Evolutionary conservation across 2,888 invertebrate species (phyloP), one percentile per base, ranked within the genome.

Genomic region (Phanerotoma sp.): DNA sequence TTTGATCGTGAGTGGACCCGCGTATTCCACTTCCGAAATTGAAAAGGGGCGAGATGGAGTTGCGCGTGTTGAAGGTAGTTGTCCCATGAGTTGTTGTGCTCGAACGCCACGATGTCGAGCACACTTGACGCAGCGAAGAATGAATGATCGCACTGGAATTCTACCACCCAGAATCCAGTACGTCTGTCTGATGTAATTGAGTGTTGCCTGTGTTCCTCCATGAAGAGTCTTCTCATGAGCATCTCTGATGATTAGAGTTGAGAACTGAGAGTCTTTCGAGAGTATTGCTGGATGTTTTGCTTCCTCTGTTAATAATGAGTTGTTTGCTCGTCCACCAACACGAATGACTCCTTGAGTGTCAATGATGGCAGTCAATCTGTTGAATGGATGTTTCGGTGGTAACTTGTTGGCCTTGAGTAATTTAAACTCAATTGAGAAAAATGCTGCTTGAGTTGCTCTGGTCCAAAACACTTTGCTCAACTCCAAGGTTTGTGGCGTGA

Each of bases 161-260:
- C 54, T 40, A 11, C 54, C 54, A 18, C 57, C 54, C 7, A 56
- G 22, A n/a, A 58, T 51, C 58, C 56, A 61, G 22, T 41, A 61
- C 11, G 7, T 10, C 11, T 20, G 44, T 9, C 61, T 51, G 25
- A 59, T 32, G 9, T 18, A 15, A 1, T 33, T 22, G 6, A 57
- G 54, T 4, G 61, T 61, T 3, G 41, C 4, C 35, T 61, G 61
- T 10, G 50, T 51, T 5, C 58, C 58, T 11, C 58, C 58, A 21
- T 61, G 58, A n/a, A 61, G 28, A n/a, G 54, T 58, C 5, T 30
- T 33, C 10, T 20, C 11, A 44, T 58, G 61, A 32, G 56, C 45
- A 5, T 58, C 35, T 25, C n/a, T 25, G 47, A 30, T 10, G 54
- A 38, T 16, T 33, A 20, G 3, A 56, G 42, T 18, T 44, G 57